phyloP scores from a whole-genome alignment of 2,797 vertebrate species.

The Telmatherina bonti region DNA sequence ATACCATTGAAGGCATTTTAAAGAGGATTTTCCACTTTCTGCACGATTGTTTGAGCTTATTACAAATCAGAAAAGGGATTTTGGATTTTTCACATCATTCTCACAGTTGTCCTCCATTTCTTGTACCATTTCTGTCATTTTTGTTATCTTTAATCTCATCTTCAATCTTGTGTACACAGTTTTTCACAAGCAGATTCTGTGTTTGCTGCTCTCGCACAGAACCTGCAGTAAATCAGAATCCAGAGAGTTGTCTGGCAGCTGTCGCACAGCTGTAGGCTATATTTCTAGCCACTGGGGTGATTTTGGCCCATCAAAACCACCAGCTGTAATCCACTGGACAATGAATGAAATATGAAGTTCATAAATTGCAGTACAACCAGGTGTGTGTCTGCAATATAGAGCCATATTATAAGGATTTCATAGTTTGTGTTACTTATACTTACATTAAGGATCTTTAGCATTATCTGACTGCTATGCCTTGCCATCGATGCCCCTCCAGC shows the following conservation, averaged over 20 bases:
- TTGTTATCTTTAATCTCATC: constrained; percentile 7
- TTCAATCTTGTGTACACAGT: constrained; percentile 25
- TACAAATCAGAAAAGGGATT: constrained; percentile 1
- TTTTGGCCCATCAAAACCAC: constrained; percentile 3
- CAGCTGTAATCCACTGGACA: background rate
- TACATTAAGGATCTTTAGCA: constrained; percentile 19
- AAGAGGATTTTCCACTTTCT: constrained; percentile 22
- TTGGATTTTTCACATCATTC: constrained; percentile 12
- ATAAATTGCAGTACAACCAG: background rate
- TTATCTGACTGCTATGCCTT: constrained; percentile 44
- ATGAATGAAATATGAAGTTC: background rate
- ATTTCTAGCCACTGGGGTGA: constrained; percentile 12
- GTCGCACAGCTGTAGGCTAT: constrained; percentile 28
- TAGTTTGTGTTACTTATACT: constrained; percentile 19
- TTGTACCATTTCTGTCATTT: background rate
- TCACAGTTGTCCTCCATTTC: constrained; percentile 11
- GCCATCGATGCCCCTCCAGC: constrained; percentile 45
- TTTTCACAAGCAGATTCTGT: constrained; percentile 16
- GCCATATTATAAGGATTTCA: background rate
- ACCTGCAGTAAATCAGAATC: constrained; percentile 47
- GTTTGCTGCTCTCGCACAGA: constrained; percentile 3
- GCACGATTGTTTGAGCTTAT: constrained; percentile 15
- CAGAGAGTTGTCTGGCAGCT: too few relatives aligned
- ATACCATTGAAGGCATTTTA: constrained; percentile 6
- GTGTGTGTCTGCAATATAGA: background rate